Evolutionary conservation across 2,797 vertebrate species (phyloP).

Genomic region (Steatocranus sp.): DNA sequence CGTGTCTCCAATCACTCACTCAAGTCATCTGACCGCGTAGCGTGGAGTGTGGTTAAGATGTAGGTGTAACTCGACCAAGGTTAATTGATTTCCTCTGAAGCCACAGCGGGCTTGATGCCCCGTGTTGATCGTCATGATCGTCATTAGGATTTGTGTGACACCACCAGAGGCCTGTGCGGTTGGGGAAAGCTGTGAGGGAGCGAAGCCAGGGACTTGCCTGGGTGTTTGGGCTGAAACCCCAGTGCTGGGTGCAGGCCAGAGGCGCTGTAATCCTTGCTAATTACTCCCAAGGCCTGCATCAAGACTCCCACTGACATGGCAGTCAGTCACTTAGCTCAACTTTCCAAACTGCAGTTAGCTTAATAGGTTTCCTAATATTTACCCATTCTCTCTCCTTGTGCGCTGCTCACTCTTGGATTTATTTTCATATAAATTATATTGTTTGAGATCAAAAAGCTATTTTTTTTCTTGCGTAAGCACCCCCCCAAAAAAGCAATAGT

Average conservation of each 20-base stretch:
- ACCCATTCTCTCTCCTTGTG: constrained; percentile 33
- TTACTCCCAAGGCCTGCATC: constrained; percentile 70
- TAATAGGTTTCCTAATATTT: constrained; percentile 64
- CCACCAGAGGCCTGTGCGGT: constrained; percentile 44
- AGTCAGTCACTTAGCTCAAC: constrained; percentile 57
- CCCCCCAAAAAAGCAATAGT: not conserved
- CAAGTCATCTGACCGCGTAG: not conserved
- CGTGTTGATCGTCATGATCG: constrained; percentile 31
- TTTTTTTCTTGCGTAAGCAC: not conserved
- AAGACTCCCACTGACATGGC: constrained; percentile 54
- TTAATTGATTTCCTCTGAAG: constrained; percentile 33
- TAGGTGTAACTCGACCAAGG: constrained; percentile 23
- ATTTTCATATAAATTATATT: constrained; percentile 51
- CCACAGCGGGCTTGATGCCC: constrained; percentile 13
- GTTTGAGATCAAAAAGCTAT: constrained; percentile 28
- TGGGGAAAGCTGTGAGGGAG: constrained; percentile 31
- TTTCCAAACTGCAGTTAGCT: constrained; percentile 47
- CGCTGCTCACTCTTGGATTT: constrained; percentile 21
- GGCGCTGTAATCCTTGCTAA: constrained; percentile 72
- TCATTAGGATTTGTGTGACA: constrained; percentile 34
- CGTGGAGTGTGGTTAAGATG: constrained; percentile 3
- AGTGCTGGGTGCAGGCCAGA: constrained; percentile 60
- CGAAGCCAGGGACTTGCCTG: constrained; percentile 60
- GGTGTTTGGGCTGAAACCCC: constrained; percentile 65
- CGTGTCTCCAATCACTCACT: not conserved